A percentile compares a stretch with the other conserved stretches of the same genome.
These are phyloP conservation scores for Pygoscelis antarcticus DNA, from an alignment of 2,113 vertebrate genomes.

Conservation along the genomic window DNA sequence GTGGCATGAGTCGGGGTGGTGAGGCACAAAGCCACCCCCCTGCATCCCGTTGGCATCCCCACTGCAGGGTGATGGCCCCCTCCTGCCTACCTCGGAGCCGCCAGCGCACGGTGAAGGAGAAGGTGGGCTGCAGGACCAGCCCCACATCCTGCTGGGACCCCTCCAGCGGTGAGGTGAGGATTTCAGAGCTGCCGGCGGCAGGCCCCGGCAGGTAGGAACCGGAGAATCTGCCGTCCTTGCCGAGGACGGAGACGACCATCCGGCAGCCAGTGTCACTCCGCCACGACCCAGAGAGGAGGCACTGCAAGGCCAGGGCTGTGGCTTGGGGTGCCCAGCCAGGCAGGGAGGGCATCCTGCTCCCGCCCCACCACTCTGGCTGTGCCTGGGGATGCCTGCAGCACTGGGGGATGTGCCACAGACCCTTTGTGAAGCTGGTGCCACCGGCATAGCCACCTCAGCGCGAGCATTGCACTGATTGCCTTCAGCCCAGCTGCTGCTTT, in stretches of 20 bases:
- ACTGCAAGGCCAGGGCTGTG: background rate
- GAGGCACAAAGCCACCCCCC: background rate
- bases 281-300: background rate
- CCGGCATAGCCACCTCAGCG: fast-evolving
- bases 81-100: background rate
- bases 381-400: background rate
- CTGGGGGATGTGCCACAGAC: fast-evolving
- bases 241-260: background rate
- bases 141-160: background rate
- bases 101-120: slow-evolving; percentile 13
- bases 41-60: fast-evolving
- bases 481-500: fast-evolving
- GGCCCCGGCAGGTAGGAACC: background rate
- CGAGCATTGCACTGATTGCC: fast-evolving
- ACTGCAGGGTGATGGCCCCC: fast-evolving
- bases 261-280: background rate
- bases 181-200: fast-evolving
- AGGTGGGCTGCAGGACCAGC: background rate
- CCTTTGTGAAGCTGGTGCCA: background rate
- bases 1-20: fast-evolving
- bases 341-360: background rate
- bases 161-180: background rate
- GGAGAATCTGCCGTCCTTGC: background rate
- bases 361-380: background rate
- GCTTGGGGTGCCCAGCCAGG: background rate